Evolutionary conservation across 2,797 vertebrate species (phyloP), one percentile per base, ranked within the genome.

Genomic region (Champsocephalus esox): DNA sequence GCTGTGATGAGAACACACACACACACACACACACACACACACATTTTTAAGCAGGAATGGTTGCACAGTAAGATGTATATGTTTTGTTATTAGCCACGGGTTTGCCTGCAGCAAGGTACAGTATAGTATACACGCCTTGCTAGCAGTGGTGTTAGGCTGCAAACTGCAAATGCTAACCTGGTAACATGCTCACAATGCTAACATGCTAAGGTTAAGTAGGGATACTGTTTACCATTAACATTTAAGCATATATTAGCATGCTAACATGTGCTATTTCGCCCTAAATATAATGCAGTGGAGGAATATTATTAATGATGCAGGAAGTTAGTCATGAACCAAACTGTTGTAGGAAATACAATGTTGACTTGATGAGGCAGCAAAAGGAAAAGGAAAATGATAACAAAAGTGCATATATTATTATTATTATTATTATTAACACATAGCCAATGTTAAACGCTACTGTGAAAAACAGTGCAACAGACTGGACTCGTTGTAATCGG

Each of bases 1-100:
- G 69, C 54, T 63, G 10, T 9, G 57, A 70, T 32, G 32, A 66
- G 55, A 72, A 28, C 24, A 28, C 24, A 28, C 24, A 28, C 3
- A 28, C 24, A 28, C 24, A 28, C 28, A 28, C 28, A 28, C 3
- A 28, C 28, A 28, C 28, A 28, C 32, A 21, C 9, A 41, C 52
- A 49, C 13, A 56, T 44, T 62, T 43, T 50, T 57, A 13, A 51
- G 19, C 14, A 58, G 12, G 13, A 41, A 41, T 56, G 24, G 44
- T 14, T 70, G 32, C 13, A 5, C 14, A 19, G 21, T 46, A 34
- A 45, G 17, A 34, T 48, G 24, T 46, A 19, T 11, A 57, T 38
- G 19, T 0, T 52, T 24, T 28, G 9, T 24, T 48, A 7, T 60
- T 2, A 41, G 57, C 14, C n/a, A 8, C 8, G 50, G 49, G 62